Base-by-base conservation (phyloP, 2,113 vertebrate genomes). In the Himantopus leucocephalus region DNA sequence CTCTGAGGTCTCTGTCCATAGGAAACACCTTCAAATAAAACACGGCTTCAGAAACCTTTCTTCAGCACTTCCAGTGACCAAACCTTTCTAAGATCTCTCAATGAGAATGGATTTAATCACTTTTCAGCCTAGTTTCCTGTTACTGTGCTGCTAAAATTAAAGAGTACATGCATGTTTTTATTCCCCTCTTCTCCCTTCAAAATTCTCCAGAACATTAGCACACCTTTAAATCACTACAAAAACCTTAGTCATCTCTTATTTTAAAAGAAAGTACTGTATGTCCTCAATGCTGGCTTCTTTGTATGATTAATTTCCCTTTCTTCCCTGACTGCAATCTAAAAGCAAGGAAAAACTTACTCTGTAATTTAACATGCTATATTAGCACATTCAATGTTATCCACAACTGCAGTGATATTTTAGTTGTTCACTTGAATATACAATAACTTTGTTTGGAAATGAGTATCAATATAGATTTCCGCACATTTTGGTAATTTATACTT, bases 101-200 rank as follows among this genome's bases (percentile, higher is more conserved):
- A 9, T 14, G 41, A 50, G 20, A 92, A 74, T 3, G 14, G n/a
- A 78, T 48, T 64, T 17, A 32, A 75, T 23, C 0, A 3, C 32
- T 79, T 83, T 85, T 53, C 59, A 90, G 52, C 21, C 10, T 53
- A 12, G 64, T 62, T 86, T 85, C n/a, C 75, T 63, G 12, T 14
- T 86, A 70, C 22, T 22, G 5, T 37, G n/a, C 29, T 63, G 43
- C n/a, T 66, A 60, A 34, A 89, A 62, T 41, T 60, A 22, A 35
- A 79, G 21, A 39, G 16, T 24, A 53, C 5, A 18, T 3, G 26
- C 1, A 6, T 0, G 0, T 50, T 10, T 20, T 81, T 67, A 37
- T 70, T 76, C 37, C 21, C 3, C 14, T 8, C 14, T 35, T 75
- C 3, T 6, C 39, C 16, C 47, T 91, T 74, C 22, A 58, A 73